Conservation (phyloP, 2,797 vertebrate species). For the Thamnophis elegans region DNA sequence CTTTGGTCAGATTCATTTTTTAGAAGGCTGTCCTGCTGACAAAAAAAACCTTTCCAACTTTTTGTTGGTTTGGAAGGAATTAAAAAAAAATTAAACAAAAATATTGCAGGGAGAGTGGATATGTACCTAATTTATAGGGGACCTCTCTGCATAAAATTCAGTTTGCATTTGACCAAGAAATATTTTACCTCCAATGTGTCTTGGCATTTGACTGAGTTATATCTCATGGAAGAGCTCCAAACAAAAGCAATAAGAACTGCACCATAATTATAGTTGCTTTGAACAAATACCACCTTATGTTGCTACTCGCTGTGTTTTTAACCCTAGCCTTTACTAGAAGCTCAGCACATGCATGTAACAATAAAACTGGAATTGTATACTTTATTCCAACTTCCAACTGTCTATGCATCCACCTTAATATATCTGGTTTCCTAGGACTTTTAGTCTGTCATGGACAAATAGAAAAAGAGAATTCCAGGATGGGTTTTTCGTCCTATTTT, state of each 20-base stretch:
- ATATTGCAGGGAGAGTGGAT: background rate
- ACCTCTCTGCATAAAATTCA: background rate
- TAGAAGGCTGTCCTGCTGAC: background rate
- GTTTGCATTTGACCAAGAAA: background rate
- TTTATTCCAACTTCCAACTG: background rate
- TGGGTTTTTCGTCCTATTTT: background rate
- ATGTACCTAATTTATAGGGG: background rate
- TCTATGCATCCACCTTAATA: background rate
- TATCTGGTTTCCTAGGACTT: background rate
- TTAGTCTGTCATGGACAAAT: background rate
- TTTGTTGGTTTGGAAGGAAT: background rate
- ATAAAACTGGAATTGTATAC: background rate
- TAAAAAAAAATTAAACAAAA: background rate
- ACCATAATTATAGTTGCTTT: no score
- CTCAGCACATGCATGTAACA: background rate
- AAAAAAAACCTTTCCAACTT: background rate
- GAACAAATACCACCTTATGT: background rate
- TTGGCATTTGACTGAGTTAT: background rate
- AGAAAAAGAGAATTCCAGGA: background rate
- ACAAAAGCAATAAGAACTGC: background rate
- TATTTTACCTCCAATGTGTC: background rate
- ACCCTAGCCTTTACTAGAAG: background rate
- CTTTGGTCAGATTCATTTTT: background rate
- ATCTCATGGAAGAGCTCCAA: background rate
- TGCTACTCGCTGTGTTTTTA: background rate